Base-by-base conservation (phyloP, 1,140 invertebrate species). In the Cepaea nemoralis region DNA sequence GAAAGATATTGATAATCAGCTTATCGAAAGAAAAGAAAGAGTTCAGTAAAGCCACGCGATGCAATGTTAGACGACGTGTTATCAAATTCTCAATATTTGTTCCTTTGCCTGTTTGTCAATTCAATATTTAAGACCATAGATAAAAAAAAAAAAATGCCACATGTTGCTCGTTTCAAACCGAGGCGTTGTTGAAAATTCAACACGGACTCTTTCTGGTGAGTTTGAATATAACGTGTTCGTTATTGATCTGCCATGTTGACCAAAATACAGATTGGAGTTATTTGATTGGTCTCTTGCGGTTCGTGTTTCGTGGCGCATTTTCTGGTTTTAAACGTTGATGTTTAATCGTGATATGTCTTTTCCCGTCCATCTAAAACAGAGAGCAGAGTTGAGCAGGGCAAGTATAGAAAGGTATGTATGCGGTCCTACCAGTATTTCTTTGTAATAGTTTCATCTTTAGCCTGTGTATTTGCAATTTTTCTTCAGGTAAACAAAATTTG, bases 171-270 rank as follows among this genome's bases (percentile, higher is more conserved):
- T 27, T 31, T 63, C 33, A 63, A 63, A 31, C 59, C 27, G n/a
- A 2, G 27, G 59, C 5, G 59, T 3, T 63, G 0, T 5, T 31
- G n/a, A 31, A 63, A 63, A 27, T 31, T 27, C 22, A 71, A 27
- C 10, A 70, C 14, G 35, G 31, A 8, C 31, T 33, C 67, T 35
- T 37, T 71, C n/a, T 71, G 69, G 40, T 39, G 19, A 8, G 69
- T 16, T 10, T 39, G 2, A 3, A 22, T 39, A 71, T 39, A 42
- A 69, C 77, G 77, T 78, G 77, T 78, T 24, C 39, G n/a, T 1
- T 19, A 78, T 78, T 69, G 77, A 78, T 69, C 35, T 78, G 77
- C 63, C 77, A 69, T 12, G 63, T 69, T 78, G 77, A 66, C 77
- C 27, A 35, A 63, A 59, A 6, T 73, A 42, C 24, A 80, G 78